A percentile compares a stretch with the other conserved stretches of the same genome.
Evolutionary conservation across 1,140 invertebrate species (phyloP).

Genomic region (Zaprionus africanus): DNA sequence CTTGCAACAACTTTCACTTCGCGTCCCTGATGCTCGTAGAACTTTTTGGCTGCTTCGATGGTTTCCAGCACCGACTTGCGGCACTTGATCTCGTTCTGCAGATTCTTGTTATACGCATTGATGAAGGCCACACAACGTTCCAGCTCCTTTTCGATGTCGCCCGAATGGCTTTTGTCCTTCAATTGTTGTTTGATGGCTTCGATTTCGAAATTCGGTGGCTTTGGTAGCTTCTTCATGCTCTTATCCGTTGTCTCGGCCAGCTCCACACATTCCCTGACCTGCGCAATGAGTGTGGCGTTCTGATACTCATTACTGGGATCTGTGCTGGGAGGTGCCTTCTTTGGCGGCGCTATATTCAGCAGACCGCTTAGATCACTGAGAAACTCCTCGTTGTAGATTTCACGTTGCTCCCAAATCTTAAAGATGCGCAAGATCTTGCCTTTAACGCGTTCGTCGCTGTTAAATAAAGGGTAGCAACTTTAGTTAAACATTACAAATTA

Average conservation of each 20-base stretch:
- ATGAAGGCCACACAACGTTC: slow-evolving; percentile 92
- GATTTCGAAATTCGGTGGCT: slow-evolving; percentile 76
- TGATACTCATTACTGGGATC: slow-evolving; percentile 81
- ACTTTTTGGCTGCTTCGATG: slow-evolving; percentile 92
- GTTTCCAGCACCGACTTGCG: slow-evolving; percentile 90
- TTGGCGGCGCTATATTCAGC: slow-evolving; percentile 90
- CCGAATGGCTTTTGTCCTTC: slow-evolving; percentile 91
- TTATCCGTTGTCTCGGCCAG: slow-evolving; percentile 76
- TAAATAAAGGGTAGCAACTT: slow-evolving; percentile 48
- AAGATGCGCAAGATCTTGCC: slow-evolving; percentile 94
- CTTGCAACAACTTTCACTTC: slow-evolving; percentile 97
- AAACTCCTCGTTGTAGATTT: slow-evolving; percentile 94
- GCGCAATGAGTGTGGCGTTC: slow-evolving; percentile 83
- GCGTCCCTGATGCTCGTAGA: slow-evolving; percentile 94
- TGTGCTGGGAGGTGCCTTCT: slow-evolving; percentile 88
- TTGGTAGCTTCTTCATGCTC: slow-evolving; percentile 82
- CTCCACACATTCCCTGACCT: slow-evolving; percentile 86
- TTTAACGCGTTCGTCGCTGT: slow-evolving; percentile 94
- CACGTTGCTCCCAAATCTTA: slow-evolving; percentile 96
- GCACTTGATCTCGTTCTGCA: slow-evolving; percentile 93
- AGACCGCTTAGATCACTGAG: slow-evolving; percentile 92
- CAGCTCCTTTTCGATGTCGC: slow-evolving; percentile 94
- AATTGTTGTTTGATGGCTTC: slow-evolving; percentile 74
- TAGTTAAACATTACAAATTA: neutral
- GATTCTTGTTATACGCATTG: slow-evolving; percentile 91